Evolutionary conservation across 2,113 vertebrate species (phyloP).

Genomic region (Otis tarda): DNA sequence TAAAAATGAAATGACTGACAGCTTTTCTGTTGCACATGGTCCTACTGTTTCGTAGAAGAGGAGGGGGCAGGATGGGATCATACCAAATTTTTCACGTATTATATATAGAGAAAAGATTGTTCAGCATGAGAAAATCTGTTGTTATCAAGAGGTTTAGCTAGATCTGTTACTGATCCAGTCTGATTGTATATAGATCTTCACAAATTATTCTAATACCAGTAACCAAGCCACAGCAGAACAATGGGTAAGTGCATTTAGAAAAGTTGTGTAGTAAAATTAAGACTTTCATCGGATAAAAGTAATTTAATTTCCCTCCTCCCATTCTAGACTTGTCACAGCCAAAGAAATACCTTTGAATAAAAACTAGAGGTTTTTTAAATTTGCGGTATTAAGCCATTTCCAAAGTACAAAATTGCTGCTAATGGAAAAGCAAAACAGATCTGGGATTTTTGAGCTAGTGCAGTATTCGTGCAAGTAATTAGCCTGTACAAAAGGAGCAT

Average conservation of each 20-base stretch:
- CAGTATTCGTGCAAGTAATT: conserved; percentile 67
- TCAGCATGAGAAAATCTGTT: not conserved
- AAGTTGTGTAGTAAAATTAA: conserved; percentile 22
- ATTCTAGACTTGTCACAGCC: not conserved
- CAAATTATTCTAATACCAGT: not conserved
- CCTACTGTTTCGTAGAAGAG: not conserved
- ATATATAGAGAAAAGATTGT: not conserved
- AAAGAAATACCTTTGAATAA: conserved; percentile 62
- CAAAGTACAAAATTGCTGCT: conserved; percentile 54
- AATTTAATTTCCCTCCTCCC: conserved; percentile 21
- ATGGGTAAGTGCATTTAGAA: not conserved
- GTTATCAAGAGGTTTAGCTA: not conserved
- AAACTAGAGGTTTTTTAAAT: not conserved
- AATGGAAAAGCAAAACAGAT: conserved; percentile 63
- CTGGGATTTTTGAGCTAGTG: conserved; percentile 63
- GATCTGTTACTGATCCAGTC: not conserved
- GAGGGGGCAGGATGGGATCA: not conserved
- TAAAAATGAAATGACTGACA: conserved; percentile 9
- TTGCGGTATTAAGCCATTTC: conserved; percentile 60
- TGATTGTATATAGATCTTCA: not conserved
- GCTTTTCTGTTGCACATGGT: not conserved
- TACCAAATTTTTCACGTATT: not conserved
- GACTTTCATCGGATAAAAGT: conserved; percentile 45
- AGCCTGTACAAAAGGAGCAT: conserved; percentile 64
- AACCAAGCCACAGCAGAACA: not conserved